phyloP scores from a whole-genome alignment of 2,888 invertebrate genomes.

The Habroteleia sp. region DNA sequence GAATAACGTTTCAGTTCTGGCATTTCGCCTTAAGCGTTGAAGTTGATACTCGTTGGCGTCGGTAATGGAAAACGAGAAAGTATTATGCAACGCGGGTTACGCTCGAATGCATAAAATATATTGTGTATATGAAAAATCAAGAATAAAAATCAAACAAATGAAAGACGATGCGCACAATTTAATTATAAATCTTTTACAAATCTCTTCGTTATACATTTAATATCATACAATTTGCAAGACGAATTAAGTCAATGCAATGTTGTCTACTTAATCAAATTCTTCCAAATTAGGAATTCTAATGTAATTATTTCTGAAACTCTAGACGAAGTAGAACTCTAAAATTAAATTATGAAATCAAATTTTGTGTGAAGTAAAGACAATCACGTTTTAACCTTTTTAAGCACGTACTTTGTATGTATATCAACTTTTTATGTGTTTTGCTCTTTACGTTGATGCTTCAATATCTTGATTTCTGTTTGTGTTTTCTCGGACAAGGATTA shows the following conservation, averaged over 20 bases:
- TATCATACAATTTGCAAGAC: constrained; percentile 1
- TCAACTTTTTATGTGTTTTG: no score
- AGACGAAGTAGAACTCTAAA: background rate
- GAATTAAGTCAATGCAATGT: background rate
- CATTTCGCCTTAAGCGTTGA: constrained; percentile 51
- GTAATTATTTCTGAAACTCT: background rate
- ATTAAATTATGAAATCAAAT: background rate
- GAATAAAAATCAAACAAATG: constrained; percentile 5
- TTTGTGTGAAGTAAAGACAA: background rate
- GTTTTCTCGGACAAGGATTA: no score
- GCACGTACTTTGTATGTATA: no score
- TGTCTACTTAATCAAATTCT: constrained; percentile 1
- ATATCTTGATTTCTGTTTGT: background rate
- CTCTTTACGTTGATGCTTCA: background rate
- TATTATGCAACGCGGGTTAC: constrained; percentile 43
- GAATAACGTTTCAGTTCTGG: constrained; percentile 58
- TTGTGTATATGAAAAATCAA: constrained; percentile 44
- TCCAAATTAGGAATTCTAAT: constrained; percentile 2
- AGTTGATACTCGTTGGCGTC: constrained; percentile 48
- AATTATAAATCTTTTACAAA: constrained; percentile 17
- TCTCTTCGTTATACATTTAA: constrained; percentile 15
- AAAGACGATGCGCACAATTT: constrained; percentile 18
- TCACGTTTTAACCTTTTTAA: no score
- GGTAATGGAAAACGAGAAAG: constrained; percentile 59
- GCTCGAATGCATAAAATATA: constrained; percentile 31